Evolutionary conservation across 2,888 invertebrate species (phyloP), one percentile per base, ranked within the genome.

Genomic region (Taphrorychus bicolor): DNA sequence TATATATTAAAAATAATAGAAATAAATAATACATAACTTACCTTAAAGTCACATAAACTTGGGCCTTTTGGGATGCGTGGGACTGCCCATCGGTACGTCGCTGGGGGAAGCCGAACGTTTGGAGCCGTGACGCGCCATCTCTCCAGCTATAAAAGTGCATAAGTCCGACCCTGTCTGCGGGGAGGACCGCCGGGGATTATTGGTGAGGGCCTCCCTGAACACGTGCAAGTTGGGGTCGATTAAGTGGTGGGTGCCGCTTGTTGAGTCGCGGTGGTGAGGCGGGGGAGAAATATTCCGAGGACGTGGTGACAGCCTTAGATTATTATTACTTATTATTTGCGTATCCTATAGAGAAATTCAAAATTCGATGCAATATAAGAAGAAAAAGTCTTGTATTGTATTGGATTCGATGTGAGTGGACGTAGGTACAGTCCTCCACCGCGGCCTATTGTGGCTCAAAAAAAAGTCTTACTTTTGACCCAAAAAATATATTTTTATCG

Each of bases 81-180:
- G 91, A 74, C 91, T 91, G 79, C 90, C 91, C 91, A 91, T 91
- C 78, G 87, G 88, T 73, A 90, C 91, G 81, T 91, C 90, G 70
- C 86, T 85, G 69, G 89, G 87, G 75, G 88, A 87, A 64, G 89
- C 88, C 45, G 89, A 88, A 73, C 89, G 84, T 82, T 89, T 90
- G 80, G 88, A 89, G 81, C 88, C 88, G 79, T 91, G 89, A 67
- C 91, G 87, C 68, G 89, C 89, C 79, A 91, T 90, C 82, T 92
- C 91, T 75, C 87, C 87, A 72, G 87, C 86, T 78, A 89, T 90
- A 82, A 91, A 91, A 76, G 89, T 87, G 81, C 90, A 90, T 72
- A 91, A 83, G 77, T 91, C 91, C 52, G 85, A 81, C 11, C 23
- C 52, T n/a, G 24, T 49, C 14, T 59, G 56, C 23, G 59, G 49